A percentile compares a stretch with the other conserved stretches of the same genome.
Evolutionary conservation across 2,888 invertebrate genomes (phyloP).

Genomic region (Glyphotaelius pellucidus): DNA sequence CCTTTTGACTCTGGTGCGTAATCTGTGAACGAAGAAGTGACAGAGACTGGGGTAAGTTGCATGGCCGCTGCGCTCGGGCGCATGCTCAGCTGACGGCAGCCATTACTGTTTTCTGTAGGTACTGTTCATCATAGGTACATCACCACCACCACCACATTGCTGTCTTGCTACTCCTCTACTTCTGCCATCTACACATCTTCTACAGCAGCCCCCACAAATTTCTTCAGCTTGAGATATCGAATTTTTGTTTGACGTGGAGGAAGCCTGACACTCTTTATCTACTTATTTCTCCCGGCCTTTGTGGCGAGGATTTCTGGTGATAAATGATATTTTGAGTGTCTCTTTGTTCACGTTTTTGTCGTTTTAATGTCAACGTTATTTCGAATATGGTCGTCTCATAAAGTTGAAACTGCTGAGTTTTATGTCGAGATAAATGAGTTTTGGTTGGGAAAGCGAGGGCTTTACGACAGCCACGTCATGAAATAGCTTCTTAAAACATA

Average conservation of each 20-base stretch:
- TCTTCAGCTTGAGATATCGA: conserved; percentile 21
- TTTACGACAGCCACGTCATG: conserved; percentile 2
- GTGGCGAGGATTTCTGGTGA: conserved; percentile 30
- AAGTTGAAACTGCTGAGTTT: conserved; percentile 11
- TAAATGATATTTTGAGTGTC: conserved; percentile 45
- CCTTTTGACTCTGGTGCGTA: conserved; percentile 16
- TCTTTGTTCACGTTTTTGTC: conserved; percentile 28
- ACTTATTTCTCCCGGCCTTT: conserved; percentile 28
- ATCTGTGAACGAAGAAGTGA: not conserved
- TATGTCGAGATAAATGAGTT: conserved; percentile 31
- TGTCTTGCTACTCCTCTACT: not conserved
- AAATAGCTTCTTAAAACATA: not conserved
- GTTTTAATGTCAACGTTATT: conserved; percentile 43
- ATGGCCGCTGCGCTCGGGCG: conserved; percentile 27
- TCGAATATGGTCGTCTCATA: not conserved
- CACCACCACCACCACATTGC: not conserved
- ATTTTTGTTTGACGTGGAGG: conserved; percentile 32
- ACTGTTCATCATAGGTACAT: not conserved
- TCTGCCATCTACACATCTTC: conserved; percentile 18
- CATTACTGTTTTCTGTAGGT: conserved; percentile 24
- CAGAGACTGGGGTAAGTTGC: conserved; percentile 35
- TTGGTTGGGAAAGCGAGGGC: not conserved
- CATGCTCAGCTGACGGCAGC: conserved; percentile 43
- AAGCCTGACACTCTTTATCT: conserved; percentile 32
- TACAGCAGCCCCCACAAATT: not conserved